Percentiles rank a stretch among this genome's conserved stretches.
Conservation (phyloP, 1,140 invertebrate species). For the Vanessa atalanta region DNA sequence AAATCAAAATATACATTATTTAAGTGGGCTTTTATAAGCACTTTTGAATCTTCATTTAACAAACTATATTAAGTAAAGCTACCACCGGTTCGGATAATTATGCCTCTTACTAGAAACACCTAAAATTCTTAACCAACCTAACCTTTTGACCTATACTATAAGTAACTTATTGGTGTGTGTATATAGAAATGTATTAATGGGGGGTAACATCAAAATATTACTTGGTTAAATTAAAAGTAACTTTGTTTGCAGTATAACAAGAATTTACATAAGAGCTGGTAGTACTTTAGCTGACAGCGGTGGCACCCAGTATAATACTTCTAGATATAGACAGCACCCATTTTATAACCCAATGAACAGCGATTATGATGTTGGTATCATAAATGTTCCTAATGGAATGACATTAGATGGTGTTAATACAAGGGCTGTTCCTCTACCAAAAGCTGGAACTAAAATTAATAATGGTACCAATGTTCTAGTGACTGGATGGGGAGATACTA, state of each 20-base stretch:
- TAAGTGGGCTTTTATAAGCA: no score
- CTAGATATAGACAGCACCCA: conserved; percentile 13
- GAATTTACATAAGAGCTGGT: conserved; percentile 22
- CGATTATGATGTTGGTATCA: conserved; percentile 34
- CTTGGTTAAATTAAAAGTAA: no score
- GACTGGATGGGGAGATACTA: conserved; percentile 37
- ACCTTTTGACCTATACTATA: no score
- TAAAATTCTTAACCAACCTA: no score
- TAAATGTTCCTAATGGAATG: conserved; percentile 24
- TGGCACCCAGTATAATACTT: conserved; percentile 30
- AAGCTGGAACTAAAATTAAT: not conserved
- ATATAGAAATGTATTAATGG: no score
- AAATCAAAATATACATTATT: no score
- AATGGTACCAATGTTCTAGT: conserved; percentile 29
- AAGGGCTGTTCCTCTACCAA: conserved; percentile 21
- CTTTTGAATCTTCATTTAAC: no score
- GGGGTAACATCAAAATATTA: no score
- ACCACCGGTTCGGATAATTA: no score
- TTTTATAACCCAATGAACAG: conserved; percentile 17
- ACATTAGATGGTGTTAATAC: conserved; percentile 29
- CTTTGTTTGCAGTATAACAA: not conserved
- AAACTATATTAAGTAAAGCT: no score
- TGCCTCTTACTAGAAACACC: no score
- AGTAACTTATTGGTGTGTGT: no score
- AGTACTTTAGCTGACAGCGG: conserved; percentile 23